Evolutionary conservation across 1,140 invertebrate genomes (phyloP), one percentile per base, ranked within the genome.

Genomic region (Drosophila kohkoa): DNA sequence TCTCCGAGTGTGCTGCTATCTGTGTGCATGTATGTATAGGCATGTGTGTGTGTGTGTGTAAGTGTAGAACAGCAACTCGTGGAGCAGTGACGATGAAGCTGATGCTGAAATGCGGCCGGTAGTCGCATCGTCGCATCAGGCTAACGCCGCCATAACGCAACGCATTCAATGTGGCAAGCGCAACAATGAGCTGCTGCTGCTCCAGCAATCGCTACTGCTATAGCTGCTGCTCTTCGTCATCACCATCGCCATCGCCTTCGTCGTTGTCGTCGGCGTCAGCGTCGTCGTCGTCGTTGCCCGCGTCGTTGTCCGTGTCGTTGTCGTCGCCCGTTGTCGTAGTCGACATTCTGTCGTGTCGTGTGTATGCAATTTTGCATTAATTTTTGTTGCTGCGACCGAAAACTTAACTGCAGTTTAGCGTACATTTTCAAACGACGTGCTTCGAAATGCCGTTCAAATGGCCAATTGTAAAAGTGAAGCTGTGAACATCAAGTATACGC

Each of bases 111-210:
- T 89, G 85, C 86, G 85, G 85, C 85, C 85, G 85, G 85, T 89
- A 89, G 85, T 89, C 85, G 83, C 83, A 88, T 89, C 81, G 83
- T 82, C 82, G 82, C 82, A 86, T 86, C 83, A 81, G 85, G 72
- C 86, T 81, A 89, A 85, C 81, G 85, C 83, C 83, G 85, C 85
- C 81, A 89, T 89, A 89, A 89, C 85, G 85, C 86, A 89, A 85
- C 85, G 86, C 86, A 90, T 89, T 89, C 85, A 89, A 89, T 89
- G 85, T 89, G 85, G 86, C 86, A 89, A 89, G 85, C 85, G 85
- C 85, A 89, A 89, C 85, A 89, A 89, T 89, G 86, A 89, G 78
- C 78, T 89, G 65, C 77, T 71, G 79, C 68, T 74, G 67, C 60
- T 62, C 55, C 71, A 49, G 60, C 59, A 59, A 62, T 45, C 52